phyloP scores from a whole-genome alignment of 2,113 vertebrate species.

The Hystrix cristata region DNA sequence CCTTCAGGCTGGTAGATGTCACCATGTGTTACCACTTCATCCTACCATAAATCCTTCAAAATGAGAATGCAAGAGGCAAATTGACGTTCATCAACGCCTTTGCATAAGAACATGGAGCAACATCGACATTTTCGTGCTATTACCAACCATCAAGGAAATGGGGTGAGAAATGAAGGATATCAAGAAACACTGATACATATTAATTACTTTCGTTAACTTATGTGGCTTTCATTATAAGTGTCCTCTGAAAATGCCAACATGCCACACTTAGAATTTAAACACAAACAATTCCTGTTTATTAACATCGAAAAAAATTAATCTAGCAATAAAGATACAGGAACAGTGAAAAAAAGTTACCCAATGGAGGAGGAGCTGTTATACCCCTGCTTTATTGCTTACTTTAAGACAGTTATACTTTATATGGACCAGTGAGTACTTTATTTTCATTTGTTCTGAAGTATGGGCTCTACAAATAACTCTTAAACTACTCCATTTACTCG shows the following conservation, averaged over 20 bases:
- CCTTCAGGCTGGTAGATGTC: constrained; percentile 68
- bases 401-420: constrained; percentile 36
- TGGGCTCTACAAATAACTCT: neutral
- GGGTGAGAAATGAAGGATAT: constrained; percentile 66
- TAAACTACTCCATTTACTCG: neutral
- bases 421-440: constrained; percentile 17
- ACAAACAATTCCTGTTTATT: constrained; percentile 31
- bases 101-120: constrained; percentile 78
- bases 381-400: constrained; percentile 21
- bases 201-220: constrained; percentile 74
- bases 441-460: constrained; percentile 45
- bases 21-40: constrained; percentile 77
- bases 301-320: constrained; percentile 46
- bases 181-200: constrained; percentile 65
- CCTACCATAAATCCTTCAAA: constrained; percentile 75
- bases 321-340: neutral
- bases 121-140: constrained; percentile 46
- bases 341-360: neutral
- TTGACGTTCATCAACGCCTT: constrained; percentile 59
- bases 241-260: constrained; percentile 46
- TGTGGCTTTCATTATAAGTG: constrained; percentile 63
- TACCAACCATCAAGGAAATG: constrained; percentile 70
- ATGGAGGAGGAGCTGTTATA: neutral
- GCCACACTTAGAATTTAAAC: constrained; percentile 69
- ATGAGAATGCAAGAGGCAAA: constrained; percentile 74